Conservation (phyloP, 2,797 vertebrate species). For the Tragelaphus eurycerus region DNA sequence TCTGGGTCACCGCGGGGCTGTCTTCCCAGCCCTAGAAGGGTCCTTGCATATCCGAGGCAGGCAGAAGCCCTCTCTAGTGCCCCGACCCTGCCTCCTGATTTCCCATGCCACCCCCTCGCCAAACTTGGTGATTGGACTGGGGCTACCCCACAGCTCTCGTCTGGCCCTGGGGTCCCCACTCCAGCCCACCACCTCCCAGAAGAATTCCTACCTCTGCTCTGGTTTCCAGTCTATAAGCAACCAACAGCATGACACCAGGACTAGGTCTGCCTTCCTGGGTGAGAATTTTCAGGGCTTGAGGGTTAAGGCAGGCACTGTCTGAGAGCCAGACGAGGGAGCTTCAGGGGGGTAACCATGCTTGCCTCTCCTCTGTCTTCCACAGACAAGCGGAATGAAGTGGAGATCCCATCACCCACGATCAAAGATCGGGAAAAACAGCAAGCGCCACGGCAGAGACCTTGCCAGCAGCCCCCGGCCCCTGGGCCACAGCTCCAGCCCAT, state of each 20-base stretch:
- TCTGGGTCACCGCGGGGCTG: background rate
- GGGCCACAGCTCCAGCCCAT: constrained; percentile 83
- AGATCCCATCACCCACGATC: constrained; percentile 92
- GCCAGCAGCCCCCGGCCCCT: constrained; percentile 13
- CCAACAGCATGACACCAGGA: background rate
- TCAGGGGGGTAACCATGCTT: background rate
- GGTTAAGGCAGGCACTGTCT: background rate
- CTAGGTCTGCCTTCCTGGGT: background rate
- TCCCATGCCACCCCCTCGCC: background rate
- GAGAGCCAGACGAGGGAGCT: background rate
- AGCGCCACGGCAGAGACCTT: constrained; percentile 27
- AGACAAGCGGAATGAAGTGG: constrained; percentile 97
- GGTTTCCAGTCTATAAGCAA: constrained; percentile 2
- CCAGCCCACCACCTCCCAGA: constrained; percentile 8
- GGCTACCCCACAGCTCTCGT: background rate
- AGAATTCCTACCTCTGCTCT: background rate
- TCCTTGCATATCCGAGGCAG: background rate
- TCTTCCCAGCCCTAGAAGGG: background rate
- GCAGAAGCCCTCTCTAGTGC: background rate
- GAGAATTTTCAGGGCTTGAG: background rate
- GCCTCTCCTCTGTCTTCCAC: background rate
- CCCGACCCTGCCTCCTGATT: constrained; percentile 13
- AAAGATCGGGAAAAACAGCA: constrained; percentile 89
- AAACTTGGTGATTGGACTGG: background rate
- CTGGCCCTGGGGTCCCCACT: background rate